Percentiles rank a stretch among this genome's conserved stretches.
Evolutionary conservation across 2,113 vertebrate genomes (phyloP).

Genomic region (Kryptolebias marmoratus): DNA sequence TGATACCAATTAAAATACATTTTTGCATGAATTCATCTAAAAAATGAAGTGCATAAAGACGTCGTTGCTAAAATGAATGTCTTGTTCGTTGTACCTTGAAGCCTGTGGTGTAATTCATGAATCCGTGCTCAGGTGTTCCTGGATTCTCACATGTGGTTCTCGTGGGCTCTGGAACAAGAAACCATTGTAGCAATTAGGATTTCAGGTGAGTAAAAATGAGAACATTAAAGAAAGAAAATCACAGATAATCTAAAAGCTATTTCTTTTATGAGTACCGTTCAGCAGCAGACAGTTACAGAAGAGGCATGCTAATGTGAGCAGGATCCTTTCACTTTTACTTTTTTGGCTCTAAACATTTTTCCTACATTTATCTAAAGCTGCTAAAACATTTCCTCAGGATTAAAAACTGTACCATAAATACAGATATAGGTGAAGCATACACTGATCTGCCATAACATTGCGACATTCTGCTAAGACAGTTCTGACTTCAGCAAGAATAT

Average conservation of each 20-base stretch:
- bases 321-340: conserved; percentile 15
- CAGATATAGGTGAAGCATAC: background rate
- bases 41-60: background rate
- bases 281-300: conserved; percentile 37
- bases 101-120: conserved; percentile 93
- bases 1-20: background rate
- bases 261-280: conserved; percentile 40
- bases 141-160: conserved; percentile 94
- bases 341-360: background rate
- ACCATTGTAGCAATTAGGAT: conserved; percentile 34
- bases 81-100: conserved; percentile 87
- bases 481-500: background rate
- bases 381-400: conserved; percentile 2
- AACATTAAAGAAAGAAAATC: conserved; percentile 40
- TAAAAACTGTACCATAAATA: background rate
- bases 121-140: conserved; percentile 90
- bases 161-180: conserved; percentile 85
- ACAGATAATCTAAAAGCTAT: conserved; percentile 47
- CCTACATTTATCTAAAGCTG: background rate
- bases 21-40: background rate
- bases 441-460: background rate
- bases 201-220: conserved; percentile 31
- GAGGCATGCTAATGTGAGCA: conserved; percentile 14
- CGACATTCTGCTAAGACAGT: background rate
- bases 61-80: background rate